phyloP scores from a whole-genome alignment of 2,113 vertebrate genomes.

The Geococcyx californianus region DNA sequence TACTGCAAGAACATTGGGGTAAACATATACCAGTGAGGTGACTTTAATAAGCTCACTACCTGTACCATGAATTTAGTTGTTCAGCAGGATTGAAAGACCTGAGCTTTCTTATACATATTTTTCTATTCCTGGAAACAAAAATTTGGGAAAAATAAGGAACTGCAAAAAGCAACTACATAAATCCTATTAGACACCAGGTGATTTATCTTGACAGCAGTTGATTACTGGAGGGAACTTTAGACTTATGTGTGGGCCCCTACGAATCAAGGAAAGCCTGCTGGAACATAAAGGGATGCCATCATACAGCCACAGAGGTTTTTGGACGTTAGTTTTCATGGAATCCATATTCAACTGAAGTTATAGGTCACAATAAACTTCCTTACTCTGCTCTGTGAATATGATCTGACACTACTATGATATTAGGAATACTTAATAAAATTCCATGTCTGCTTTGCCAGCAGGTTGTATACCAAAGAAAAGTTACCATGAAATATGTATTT shows the following conservation, averaged over 20 bases:
- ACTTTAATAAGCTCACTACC: conserved; percentile 31
- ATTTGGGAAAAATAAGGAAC: not conserved
- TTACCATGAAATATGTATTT: not conserved
- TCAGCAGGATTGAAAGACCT: not conserved
- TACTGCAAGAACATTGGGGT: not conserved
- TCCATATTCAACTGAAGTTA: not conserved
- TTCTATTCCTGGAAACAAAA: not conserved
- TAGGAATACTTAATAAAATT: not conserved
- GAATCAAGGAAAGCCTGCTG: not conserved
- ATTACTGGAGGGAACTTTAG: not conserved
- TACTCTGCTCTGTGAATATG: not conserved
- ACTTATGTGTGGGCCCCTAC: not conserved
- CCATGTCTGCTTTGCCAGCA: not conserved
- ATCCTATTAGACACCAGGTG: not conserved
- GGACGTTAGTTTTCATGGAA: not conserved
- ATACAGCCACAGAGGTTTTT: not conserved
- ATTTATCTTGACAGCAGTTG: not conserved
- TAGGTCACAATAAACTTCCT: not conserved
- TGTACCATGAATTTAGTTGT: not conserved
- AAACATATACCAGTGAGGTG: not conserved
- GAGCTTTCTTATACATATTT: not conserved
- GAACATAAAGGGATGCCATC: not conserved
- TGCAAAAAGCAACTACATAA: not conserved
- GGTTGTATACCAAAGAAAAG: not conserved
- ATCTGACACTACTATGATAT: not conserved